Base-by-base conservation (phyloP, 2,113 vertebrate genomes). In the Lanius collurio region DNA sequence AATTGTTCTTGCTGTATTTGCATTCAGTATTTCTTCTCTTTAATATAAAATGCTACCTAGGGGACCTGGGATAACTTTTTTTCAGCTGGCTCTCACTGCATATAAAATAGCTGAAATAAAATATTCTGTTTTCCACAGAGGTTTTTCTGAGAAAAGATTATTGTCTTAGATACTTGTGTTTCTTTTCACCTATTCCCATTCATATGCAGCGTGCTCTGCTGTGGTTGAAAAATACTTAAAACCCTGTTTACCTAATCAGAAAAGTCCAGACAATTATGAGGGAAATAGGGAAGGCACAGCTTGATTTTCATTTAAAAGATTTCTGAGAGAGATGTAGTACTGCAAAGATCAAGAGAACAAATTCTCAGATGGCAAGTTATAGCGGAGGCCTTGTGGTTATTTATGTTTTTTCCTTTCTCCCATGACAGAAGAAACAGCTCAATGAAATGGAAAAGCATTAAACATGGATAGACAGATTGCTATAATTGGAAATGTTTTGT, bases 401-500 rank as follows among this genome's bases (percentile, higher is more conserved):
- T 93, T 93, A 14, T 80, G 78, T 39, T 95, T 94, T 91, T 68
- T 26, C 14, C 12, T 88, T 91, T 81, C 75, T 94, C 75, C 76
- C 85, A 67, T 4, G 20, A 77, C 59, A 90, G 42, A 44, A 91
- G 87, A 83, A 95, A 50, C n/a, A 63, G 37, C 41, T 74, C 22
- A 4, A 44, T 23, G 47, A 95, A 94, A 90, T 71, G 52, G 64
- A 76, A 93, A 70, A 88, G 50, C 91, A 70, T 83, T 90, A 91
- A 91, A 93, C 55, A 81, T 0, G 4, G 35, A 28, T n/a, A 88
- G 90, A 70, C 47, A 95, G 47, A 92, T 86, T 87, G 73, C 83
- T 93, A 56, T 92, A 96, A 96, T 83, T 96, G 85, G 60, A 31
- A 69, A 59, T n/a, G 71, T 91, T 96, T 96, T 93, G 94, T 96